phyloP scores from a whole-genome alignment of 2,888 invertebrate genomes.

The Malachius bipustulatus region DNA sequence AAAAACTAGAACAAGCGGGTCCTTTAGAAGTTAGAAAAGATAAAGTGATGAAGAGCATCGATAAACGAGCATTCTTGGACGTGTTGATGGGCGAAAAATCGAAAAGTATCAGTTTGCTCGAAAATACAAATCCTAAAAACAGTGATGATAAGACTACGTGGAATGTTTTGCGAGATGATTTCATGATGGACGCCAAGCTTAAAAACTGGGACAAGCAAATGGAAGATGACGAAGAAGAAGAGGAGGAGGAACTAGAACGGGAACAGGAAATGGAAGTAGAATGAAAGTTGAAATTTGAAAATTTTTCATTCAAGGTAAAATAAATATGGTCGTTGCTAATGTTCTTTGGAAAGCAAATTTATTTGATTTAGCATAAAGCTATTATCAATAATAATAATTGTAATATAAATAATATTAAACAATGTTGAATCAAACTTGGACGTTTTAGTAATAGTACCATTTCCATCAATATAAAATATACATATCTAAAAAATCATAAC shows the following conservation, averaged over 20 bases:
- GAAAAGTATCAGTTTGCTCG: constrained; percentile 18
- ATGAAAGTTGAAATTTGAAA: too few relatives aligned
- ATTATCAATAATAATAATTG: too few relatives aligned
- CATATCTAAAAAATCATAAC: constrained; percentile 16
- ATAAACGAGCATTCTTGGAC: constrained; percentile 65
- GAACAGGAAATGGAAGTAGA: constrained; percentile 9
- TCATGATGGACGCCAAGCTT: constrained; percentile 78
- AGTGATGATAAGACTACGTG: constrained; percentile 39
- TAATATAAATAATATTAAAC: too few relatives aligned
- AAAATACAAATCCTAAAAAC: constrained; percentile 11
- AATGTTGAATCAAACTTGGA: too few relatives aligned
- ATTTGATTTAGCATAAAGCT: too few relatives aligned
- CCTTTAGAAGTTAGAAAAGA: constrained; percentile 66
- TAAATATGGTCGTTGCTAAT: too few relatives aligned
- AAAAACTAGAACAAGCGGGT: constrained; percentile 58
- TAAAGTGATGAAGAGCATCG: constrained; percentile 60
- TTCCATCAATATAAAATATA: too few relatives aligned
- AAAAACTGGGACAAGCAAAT: constrained; percentile 84
- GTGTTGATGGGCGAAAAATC: constrained; percentile 58
- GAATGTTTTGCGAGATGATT: constrained; percentile 68
- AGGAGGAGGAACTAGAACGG: constrained; percentile 8
- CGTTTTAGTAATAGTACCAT: too few relatives aligned
- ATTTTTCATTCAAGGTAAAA: too few relatives aligned
- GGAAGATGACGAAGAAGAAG: constrained; percentile 37
- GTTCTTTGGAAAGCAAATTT: too few relatives aligned